These are phyloP conservation scores for Drosophila bifasciata DNA, from an alignment of 1,140 invertebrate species.

Conservation along the genomic window DNA sequence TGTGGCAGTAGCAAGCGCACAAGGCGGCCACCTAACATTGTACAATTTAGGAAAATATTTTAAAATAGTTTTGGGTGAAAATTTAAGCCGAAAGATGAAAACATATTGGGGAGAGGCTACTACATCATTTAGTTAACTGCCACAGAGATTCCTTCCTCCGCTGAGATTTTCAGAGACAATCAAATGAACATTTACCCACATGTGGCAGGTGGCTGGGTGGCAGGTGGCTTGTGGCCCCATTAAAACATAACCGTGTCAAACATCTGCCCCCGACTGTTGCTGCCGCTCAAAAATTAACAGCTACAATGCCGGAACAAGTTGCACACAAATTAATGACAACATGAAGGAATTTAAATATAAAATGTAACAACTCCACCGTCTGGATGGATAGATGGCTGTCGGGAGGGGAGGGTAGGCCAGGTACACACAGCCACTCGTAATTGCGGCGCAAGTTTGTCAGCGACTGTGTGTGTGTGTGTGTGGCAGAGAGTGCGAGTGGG, in stretches of 20 bases:
- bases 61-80: not conserved
- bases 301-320: slow-evolving; percentile 50
- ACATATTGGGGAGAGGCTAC: not conserved
- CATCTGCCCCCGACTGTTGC: slow-evolving; percentile 32
- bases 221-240: slow-evolving; percentile 29
- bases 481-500: slow-evolving; percentile 21
- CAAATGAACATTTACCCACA: slow-evolving; percentile 42
- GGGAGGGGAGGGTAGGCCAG: not conserved
- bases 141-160: slow-evolving; percentile 15
- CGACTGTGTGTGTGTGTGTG: not conserved
- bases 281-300: slow-evolving; percentile 51
- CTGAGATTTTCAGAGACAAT: slow-evolving; percentile 25
- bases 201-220: not conserved
- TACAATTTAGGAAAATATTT: not conserved
- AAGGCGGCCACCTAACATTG: slow-evolving; percentile 1
- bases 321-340: slow-evolving; percentile 63
- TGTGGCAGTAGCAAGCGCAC: not conserved
- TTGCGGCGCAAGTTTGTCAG: slow-evolving; percentile 46
- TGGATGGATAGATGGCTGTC: slow-evolving; percentile 8
- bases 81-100: not conserved
- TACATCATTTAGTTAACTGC: not conserved
- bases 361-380: slow-evolving; percentile 24
- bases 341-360: slow-evolving; percentile 64
- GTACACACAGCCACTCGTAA: slow-evolving; percentile 25
- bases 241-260: slow-evolving; percentile 66